phyloP scores from a whole-genome alignment of 1,140 invertebrate genomes.

The Apis florea region DNA sequence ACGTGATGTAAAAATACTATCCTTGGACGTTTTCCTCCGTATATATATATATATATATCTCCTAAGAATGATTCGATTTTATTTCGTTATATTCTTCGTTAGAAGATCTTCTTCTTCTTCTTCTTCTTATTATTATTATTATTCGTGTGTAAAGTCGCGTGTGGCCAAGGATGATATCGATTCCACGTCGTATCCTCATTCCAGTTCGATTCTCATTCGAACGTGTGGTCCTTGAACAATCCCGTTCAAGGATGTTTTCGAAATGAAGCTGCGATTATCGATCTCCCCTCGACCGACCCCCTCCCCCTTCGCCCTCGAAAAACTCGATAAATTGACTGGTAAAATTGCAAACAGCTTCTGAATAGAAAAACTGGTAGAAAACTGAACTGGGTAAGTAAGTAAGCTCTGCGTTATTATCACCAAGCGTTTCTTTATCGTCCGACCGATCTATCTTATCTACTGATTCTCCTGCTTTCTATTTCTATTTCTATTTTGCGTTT shows the following conservation, averaged over 20 bases:
- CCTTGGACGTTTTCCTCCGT: neutral
- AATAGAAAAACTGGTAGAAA: conserved; percentile 37
- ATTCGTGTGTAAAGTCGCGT: neutral
- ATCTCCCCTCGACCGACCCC: neutral
- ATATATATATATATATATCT: too few species aligned
- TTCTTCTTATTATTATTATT: too few species aligned
- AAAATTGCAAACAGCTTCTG: neutral
- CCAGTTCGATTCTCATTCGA: conserved; percentile 12
- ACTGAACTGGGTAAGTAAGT: conserved; percentile 4
- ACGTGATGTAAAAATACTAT: neutral
- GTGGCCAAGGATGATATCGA: conserved; percentile 19
- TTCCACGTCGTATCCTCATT: neutral
- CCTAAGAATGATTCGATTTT: neutral
- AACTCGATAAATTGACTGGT: conserved; percentile 4
- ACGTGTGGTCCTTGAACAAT: conserved; percentile 21
- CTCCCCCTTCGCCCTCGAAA: neutral
- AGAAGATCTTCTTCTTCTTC: too few species aligned
- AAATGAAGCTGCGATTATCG: conserved; percentile 33
- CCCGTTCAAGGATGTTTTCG: conserved; percentile 24
- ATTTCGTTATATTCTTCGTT: neutral
- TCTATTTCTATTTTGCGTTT: neutral
- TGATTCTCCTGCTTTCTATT: neutral
- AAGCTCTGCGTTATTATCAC: conserved; percentile 40
- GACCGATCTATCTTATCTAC: neutral
- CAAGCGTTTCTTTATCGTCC: conserved; percentile 8